Base-by-base conservation (phyloP, 2,888 invertebrate genomes). In the Corbicula japonica region DNA sequence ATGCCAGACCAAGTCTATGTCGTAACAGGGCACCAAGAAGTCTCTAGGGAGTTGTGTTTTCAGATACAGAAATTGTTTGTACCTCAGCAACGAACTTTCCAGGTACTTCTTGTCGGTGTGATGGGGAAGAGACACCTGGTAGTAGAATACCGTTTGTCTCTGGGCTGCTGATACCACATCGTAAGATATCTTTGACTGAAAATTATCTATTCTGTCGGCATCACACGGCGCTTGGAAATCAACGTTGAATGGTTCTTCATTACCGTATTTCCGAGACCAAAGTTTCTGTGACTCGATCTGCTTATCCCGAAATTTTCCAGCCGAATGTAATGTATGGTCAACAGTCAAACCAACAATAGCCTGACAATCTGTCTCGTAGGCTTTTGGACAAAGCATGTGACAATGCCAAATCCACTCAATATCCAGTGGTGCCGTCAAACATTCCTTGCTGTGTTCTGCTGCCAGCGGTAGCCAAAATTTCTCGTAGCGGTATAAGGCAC, bases 401-500 rank as follows among this genome's bases (percentile, higher is more conserved):
- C 93, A 92, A 80, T 94, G 94, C 94, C 94, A 94, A 5, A 94
- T 90, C 94, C 94, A 94, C 74, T 94, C 94, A 15, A 94, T 93
- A 81, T 94, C 94, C 32, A 94, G 76, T 4, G 94, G 94, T 3
- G 94, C 94, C 21, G 92, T 92, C n/a, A 93, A 82, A 30, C 90
- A 89, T 23, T 88, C 80, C n/a, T 88, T 87, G 0, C 65, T 79
- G 50, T 87, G 73, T 52, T 87, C 83, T 15, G 91, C 92, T 66
- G 93, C 93, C 77, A 94, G 88, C 3, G 94, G 94, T 44, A 94
- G 88, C 94, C 94, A 94, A 66, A 88, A 90, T n/a, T 80, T 86
- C 81, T 94, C 94, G 83, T 94, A 94, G 21, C 94, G 88, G 44
- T 93, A 88, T 35, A 94, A 89, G 21, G 94, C 94, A 18, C 26